Percentiles rank a stretch among this genome's conserved stretches.
Evolutionary conservation across 2,113 vertebrate genomes (phyloP).

Genomic region (Baryphthengus martii): DNA sequence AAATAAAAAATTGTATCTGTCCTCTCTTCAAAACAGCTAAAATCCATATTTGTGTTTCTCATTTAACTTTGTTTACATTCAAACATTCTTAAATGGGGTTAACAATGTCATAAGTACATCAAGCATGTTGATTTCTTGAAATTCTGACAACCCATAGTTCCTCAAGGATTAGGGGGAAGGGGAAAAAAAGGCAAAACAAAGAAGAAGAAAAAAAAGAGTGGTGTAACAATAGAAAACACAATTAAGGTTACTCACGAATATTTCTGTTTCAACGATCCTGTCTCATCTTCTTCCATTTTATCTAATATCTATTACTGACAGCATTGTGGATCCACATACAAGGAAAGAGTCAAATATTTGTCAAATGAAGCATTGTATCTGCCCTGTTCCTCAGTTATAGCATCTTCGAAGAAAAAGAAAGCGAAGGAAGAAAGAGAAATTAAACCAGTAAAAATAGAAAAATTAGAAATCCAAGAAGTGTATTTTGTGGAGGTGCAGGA

Average conservation of each 20-base stretch:
- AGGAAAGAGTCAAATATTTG: slow-evolving; percentile 57
- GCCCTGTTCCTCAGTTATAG: slow-evolving; percentile 17
- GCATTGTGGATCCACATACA: slow-evolving; percentile 59
- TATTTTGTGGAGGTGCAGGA: neutral
- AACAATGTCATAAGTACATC: neutral
- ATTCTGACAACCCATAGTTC: neutral
- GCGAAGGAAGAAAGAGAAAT: slow-evolving; percentile 12
- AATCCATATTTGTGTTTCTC: neutral
- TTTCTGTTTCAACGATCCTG: slow-evolving; percentile 59
- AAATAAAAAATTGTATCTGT: neutral
- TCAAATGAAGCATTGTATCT: slow-evolving; percentile 30
- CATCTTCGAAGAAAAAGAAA: slow-evolving; percentile 41
- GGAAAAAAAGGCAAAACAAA: neutral
- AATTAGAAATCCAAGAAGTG: neutral
- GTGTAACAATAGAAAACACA: slow-evolving; percentile 28
- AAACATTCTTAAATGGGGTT: neutral
- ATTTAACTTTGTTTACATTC: neutral
- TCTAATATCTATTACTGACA: slow-evolving; percentile 69
- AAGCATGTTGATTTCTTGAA: neutral
- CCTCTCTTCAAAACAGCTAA: neutral
- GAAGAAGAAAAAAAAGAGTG: neutral
- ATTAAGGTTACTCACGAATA: slow-evolving; percentile 55
- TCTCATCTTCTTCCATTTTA: slow-evolving; percentile 65
- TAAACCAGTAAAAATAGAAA: neutral
- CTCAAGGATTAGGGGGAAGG: neutral